A percentile compares a stretch with the other conserved stretches of the same genome.
These are phyloP conservation scores for Anguilla obscura DNA, from an alignment of 2,797 vertebrate species.

Conservation along the genomic window DNA sequence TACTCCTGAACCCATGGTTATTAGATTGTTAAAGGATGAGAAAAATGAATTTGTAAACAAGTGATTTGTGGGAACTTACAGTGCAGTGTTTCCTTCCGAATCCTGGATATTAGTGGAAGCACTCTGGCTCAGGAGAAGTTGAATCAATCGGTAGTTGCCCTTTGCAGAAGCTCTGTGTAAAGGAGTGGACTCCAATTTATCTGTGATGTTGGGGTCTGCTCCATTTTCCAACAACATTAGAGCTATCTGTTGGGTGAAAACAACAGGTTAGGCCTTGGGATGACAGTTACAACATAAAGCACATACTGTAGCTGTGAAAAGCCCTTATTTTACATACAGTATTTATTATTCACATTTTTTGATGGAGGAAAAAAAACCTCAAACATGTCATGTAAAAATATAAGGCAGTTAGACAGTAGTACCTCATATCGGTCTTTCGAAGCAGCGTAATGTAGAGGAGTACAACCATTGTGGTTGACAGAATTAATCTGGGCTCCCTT, in stretches of 20 bases:
- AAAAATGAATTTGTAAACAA: not conserved
- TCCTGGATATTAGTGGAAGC: slow-evolving; percentile 93
- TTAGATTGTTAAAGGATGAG: not conserved
- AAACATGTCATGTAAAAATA: not conserved
- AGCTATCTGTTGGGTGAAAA: slow-evolving; percentile 78
- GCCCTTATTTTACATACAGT: not conserved
- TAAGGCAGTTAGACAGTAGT: slow-evolving; percentile 15
- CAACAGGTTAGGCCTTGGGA: not conserved
- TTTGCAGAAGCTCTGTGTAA: slow-evolving; percentile 92
- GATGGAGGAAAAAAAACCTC: too few relatives aligned
- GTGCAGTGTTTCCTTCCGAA: slow-evolving; percentile 91
- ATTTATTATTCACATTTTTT: not conserved
- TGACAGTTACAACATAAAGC: not conserved
- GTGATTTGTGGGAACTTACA: slow-evolving; percentile 75
- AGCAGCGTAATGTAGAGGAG: slow-evolving; percentile 91
- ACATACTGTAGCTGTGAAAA: not conserved
- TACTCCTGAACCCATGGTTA: not conserved
- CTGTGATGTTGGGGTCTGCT: slow-evolving; percentile 86
- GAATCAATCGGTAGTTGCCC: slow-evolving; percentile 88
- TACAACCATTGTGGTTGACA: slow-evolving; percentile 92
- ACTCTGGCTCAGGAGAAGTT: slow-evolving; percentile 88
- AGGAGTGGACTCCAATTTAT: slow-evolving; percentile 88
- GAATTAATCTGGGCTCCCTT: slow-evolving; percentile 89
- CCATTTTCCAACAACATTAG: slow-evolving; percentile 85
- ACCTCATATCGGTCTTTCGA: slow-evolving; percentile 95